A percentile compares a stretch with the other conserved stretches of the same genome.
phyloP scores from a whole-genome alignment of 2,113 vertebrate species.

The Pituophis catenifer region DNA sequence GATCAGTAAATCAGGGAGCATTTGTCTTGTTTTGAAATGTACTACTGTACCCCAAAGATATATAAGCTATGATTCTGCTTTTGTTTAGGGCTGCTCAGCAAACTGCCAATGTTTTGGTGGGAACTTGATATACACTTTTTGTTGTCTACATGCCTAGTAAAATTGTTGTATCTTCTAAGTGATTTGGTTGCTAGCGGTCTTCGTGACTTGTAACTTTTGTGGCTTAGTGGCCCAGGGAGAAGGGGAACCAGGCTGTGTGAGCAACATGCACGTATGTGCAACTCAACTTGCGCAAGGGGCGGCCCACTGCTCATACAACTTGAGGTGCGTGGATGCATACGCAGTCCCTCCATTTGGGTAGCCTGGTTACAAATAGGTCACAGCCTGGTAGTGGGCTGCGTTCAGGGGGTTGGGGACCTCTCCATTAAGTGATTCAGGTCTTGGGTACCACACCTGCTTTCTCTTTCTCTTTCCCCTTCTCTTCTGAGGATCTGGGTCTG shows the following conservation, averaged over 20 bases:
- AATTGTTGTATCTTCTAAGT: background rate
- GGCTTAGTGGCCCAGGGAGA: accelerated
- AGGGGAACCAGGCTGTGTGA: background rate
- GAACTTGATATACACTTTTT: background rate
- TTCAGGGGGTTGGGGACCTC: background rate
- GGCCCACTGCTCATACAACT: background rate
- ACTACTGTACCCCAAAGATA: background rate
- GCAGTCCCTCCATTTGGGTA: background rate
- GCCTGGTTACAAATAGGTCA: background rate
- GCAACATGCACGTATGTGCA: accelerated
- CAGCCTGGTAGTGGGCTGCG: background rate
- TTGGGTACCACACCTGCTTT: background rate
- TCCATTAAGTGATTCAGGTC: background rate
- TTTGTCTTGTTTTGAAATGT: background rate
- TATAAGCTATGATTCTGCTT: background rate
- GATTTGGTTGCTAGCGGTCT: background rate
- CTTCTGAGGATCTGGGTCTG: background rate
- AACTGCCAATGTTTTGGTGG: background rate
- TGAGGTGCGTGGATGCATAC: background rate
- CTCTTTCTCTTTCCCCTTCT: background rate
- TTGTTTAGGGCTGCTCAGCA: background rate
- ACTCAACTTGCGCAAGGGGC: background rate
- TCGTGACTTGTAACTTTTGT: background rate
- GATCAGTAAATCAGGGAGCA: background rate
- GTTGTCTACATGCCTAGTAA: background rate